Conservation (phyloP, 2,797 vertebrate species). For the Chiroxiphia lanceolata region DNA sequence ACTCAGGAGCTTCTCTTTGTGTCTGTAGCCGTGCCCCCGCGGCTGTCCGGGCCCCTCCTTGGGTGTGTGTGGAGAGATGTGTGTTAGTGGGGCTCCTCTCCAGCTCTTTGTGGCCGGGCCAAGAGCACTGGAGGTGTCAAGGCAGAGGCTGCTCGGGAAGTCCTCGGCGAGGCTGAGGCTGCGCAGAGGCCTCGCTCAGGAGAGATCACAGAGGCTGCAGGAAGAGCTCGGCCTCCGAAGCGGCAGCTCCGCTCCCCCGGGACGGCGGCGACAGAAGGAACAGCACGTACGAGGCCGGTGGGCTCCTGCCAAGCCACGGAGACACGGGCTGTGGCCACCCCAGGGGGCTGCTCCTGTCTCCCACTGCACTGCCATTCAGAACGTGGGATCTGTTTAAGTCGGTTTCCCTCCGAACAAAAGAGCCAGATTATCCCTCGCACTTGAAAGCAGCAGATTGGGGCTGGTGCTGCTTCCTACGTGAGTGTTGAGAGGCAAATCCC, state of each 20-base stretch:
- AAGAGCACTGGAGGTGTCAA: not conserved
- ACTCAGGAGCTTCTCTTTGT: not conserved
- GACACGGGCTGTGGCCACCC: not conserved
- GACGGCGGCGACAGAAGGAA: slow-evolving; percentile 33
- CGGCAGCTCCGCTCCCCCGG: slow-evolving; percentile 1
- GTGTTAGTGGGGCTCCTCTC: not conserved
- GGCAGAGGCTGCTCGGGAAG: not conserved
- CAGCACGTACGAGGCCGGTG: slow-evolving; percentile 50
- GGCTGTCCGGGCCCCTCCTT: not conserved
- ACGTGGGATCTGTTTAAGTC: not conserved
- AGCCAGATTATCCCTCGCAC: not conserved
- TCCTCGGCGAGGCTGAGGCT: not conserved
- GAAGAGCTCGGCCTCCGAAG: not conserved
- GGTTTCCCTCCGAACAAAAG: slow-evolving; percentile 5
- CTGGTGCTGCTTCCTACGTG: not conserved
- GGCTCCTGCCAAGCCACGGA: not conserved
- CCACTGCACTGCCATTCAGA: not conserved
- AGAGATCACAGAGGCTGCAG: slow-evolving; percentile 60
- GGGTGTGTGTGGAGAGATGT: not conserved
- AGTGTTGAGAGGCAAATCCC: not conserved
- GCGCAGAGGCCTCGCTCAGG: not conserved
- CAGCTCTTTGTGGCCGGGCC: not conserved
- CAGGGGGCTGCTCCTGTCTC: not conserved
- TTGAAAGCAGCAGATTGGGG: not conserved
- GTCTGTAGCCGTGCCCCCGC: accelerated